These are phyloP conservation scores for Gorsachius goisagi DNA, from an alignment of 2,113 vertebrate genomes.

Conservation along the genomic window DNA sequence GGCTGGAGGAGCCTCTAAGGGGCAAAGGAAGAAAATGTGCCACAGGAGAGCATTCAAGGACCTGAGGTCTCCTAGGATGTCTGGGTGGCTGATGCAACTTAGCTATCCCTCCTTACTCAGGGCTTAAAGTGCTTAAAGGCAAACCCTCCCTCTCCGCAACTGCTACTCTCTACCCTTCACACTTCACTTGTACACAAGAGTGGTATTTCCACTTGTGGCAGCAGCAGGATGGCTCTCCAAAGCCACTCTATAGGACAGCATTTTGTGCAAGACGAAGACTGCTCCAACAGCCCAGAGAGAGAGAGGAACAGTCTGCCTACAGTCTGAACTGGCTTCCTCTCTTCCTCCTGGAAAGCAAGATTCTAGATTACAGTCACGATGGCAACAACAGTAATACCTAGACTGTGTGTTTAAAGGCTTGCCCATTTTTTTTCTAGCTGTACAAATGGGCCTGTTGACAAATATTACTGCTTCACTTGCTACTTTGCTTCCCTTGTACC, in stretches of 20 bases:
- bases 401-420: background rate
- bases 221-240: background rate
- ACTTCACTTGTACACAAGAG: background rate
- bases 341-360: background rate
- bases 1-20: background rate
- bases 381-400: background rate
- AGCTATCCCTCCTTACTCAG: background rate
- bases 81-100: background rate
- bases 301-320: background rate
- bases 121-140: background rate
- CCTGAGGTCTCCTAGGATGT: background rate
- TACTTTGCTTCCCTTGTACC: background rate
- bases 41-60: background rate
- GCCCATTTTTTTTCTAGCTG: background rate
- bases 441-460: background rate
- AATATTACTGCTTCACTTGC: background rate
- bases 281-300: background rate
- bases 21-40: background rate
- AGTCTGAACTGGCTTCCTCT: background rate
- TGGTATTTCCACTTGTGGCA: background rate
- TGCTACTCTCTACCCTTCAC: background rate
- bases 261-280: background rate
- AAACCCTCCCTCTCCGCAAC: background rate
- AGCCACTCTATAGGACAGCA: background rate
- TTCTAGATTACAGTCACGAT: background rate